phyloP scores from a whole-genome alignment of 2,797 vertebrate species.

The Chanos chanos region DNA sequence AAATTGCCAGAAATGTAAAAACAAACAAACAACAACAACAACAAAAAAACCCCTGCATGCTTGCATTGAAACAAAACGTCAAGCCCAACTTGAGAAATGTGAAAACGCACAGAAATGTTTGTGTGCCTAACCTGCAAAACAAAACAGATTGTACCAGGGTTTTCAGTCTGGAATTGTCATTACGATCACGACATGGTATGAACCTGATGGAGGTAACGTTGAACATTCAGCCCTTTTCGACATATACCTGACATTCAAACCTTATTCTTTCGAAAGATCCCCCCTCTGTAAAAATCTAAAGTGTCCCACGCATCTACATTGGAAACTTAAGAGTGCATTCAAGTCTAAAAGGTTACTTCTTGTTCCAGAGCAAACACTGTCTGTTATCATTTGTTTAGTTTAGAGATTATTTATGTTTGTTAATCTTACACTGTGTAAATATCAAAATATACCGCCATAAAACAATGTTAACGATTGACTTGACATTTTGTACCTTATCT shows the following conservation, averaged over 20 bases:
- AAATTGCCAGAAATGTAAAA: constrained; percentile 26
- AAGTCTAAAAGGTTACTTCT: neutral
- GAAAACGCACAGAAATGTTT: constrained; percentile 53
- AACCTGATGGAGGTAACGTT: constrained; percentile 45
- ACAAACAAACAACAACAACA: neutral
- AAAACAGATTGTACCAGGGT: constrained; percentile 41
- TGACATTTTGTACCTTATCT: neutral
- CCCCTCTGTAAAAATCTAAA: no score
- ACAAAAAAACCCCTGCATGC: constrained; percentile 44
- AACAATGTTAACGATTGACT: no score
- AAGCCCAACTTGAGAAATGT: constrained; percentile 33
- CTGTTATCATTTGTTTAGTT: neutral
- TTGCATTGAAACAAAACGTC: constrained; percentile 45
- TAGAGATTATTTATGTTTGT: no score
- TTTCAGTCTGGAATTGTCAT: constrained; percentile 48
- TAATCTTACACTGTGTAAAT: no score
- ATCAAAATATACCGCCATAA: no score
- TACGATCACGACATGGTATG: constrained; percentile 42
- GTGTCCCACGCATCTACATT: no score
- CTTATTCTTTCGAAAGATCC: no score
- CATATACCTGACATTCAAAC: neutral
- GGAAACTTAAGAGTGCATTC: no score
- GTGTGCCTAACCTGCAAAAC: constrained; percentile 46
- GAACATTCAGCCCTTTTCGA: constrained; percentile 23
- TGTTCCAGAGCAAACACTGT: constrained; percentile 10